A percentile compares a stretch with the other conserved stretches of the same genome.
Conservation (phyloP, 2,888 invertebrate genomes). For the Torymus tubicola region DNA sequence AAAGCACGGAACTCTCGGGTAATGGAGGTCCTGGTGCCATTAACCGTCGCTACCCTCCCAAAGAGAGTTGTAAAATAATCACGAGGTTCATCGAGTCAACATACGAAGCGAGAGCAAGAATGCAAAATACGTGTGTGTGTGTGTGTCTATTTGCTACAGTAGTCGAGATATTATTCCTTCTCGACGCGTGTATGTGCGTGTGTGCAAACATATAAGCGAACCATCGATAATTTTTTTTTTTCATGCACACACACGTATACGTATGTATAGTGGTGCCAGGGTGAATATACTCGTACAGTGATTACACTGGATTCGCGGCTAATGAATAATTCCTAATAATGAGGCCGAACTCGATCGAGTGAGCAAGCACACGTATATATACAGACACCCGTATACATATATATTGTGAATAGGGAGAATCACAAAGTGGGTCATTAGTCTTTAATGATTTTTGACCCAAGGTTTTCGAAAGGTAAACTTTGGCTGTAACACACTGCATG, state of each 20-base stretch:
- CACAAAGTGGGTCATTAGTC: slow-evolving; percentile 60
- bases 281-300: too few species aligned
- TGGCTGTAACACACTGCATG: background rate
- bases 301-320: too few species aligned
- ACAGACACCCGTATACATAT: background rate
- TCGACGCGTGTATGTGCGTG: too few species aligned
- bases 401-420: slow-evolving; percentile 40
- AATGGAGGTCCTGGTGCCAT: slow-evolving; percentile 30
- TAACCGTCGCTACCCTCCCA: background rate
- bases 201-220: too few species aligned
- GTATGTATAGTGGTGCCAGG: too few species aligned
- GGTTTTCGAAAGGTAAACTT: slow-evolving; percentile 59
- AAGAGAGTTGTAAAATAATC: slow-evolving; percentile 16
- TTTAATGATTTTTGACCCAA: slow-evolving; percentile 60
- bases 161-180: too few species aligned
- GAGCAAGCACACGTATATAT: too few species aligned
- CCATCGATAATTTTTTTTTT: too few species aligned
- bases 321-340: slow-evolving; percentile 37
- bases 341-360: slow-evolving; percentile 10
- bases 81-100: background rate
- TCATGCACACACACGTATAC: too few species aligned
- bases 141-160: too few species aligned
- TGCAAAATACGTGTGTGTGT: background rate
- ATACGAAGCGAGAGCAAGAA: too few species aligned
- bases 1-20: background rate